Conservation (phyloP, 2,888 invertebrate genomes). For the Ennomos erosarius region DNA sequence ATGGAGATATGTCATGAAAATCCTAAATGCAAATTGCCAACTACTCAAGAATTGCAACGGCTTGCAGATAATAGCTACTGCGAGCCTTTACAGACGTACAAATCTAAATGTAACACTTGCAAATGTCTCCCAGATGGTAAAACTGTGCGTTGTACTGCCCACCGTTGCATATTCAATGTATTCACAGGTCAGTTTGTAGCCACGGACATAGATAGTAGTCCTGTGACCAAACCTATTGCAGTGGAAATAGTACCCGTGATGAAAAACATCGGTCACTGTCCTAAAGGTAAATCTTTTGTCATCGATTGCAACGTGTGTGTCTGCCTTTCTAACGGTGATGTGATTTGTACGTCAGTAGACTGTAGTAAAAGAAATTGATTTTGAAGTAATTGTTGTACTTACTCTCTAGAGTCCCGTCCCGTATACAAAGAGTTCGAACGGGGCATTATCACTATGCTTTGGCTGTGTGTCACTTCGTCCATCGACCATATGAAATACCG, state of each 20-base stretch:
- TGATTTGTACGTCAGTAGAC: slow-evolving; percentile 63
- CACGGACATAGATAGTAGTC: too few species aligned
- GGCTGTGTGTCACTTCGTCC: too few species aligned
- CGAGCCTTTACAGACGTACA: slow-evolving; percentile 61
- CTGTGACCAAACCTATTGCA: slow-evolving; percentile 33
- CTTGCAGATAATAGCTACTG: slow-evolving; percentile 59
- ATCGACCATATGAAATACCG: too few species aligned
- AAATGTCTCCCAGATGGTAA: slow-evolving; percentile 63
- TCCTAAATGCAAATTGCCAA: slow-evolving; percentile 17
- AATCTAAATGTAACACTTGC: slow-evolving; percentile 64
- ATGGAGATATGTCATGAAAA: slow-evolving; percentile 55
- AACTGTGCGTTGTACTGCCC: slow-evolving; percentile 56
- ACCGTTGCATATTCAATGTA: slow-evolving; percentile 7
- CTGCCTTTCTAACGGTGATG: slow-evolving; percentile 67
- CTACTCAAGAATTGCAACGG: neutral
- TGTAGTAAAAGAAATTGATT: slow-evolving; percentile 44
- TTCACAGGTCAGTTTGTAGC: too few species aligned
- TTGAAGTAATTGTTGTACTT: neutral
- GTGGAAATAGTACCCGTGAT: slow-evolving; percentile 63
- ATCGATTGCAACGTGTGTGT: slow-evolving; percentile 70
- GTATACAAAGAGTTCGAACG: slow-evolving; percentile 4
- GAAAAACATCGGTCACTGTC: slow-evolving; percentile 53
- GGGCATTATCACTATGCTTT: too few species aligned
- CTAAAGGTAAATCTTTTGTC: slow-evolving; percentile 59
- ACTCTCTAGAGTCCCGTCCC: neutral